Evolutionary conservation across 2,888 invertebrate species (phyloP), one percentile per base, ranked within the genome.

Genomic region (Heliconius hortense): DNA sequence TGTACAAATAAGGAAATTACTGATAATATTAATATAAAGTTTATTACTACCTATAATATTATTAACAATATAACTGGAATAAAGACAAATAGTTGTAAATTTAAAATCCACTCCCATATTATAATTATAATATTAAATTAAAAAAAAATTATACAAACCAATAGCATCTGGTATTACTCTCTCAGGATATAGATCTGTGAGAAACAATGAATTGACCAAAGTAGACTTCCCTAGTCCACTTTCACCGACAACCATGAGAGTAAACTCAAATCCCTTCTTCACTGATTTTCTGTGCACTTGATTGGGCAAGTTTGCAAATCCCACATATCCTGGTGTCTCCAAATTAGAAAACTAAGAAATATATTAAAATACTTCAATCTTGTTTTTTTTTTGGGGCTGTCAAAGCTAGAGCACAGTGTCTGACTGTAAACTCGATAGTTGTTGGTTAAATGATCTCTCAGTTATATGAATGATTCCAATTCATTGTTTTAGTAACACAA

Each of bases 231-330:
- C 99, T 60, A 99, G 94, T 0, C 99, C 98, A 82, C 96, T 96
- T 85, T 97, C 97, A 59, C 98, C 98, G 13, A 98, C 98, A 74
- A 99, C 98, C 99, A 99, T 99, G 18, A 99, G 93, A 0, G 99
- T 99, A 88, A 99, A 99, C 92, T 99, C 99, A 88, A 99, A 99
- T 31, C 99, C 99, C 88, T 98, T 99, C 90, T 99, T 99, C 73
- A 99, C 99, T 0, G 98, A 98, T 91, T 99, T 99, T 79, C 99
- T 95, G 89, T 99, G 98, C 39, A 99, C 98, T 92, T 99, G 99
- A 91, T 99, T 98, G 2, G 99, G 99, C 60, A 99, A 92, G 94
- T 99, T 99, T 72, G 98, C 99, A 91, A 98, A 98, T 4, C 98
- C 98, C 59, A 98, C 96, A 93, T 98, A 99, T 31, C 97, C 97